Evolutionary conservation across 2,888 invertebrate species (phyloP), one percentile per base, ranked within the genome.

Genomic region (Lypha dubia): DNA sequence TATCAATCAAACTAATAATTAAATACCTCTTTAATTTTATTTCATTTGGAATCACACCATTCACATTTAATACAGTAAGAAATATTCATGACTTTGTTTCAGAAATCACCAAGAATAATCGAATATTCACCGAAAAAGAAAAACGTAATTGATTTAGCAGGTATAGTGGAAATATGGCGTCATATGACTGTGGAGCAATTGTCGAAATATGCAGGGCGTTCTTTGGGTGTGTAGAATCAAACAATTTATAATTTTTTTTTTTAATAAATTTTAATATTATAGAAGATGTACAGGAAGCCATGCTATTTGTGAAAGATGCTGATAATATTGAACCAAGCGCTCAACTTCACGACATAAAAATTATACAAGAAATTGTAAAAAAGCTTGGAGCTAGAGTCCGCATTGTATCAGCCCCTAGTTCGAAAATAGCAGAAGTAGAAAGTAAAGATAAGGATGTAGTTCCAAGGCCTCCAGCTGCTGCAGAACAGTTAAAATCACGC

Each of bases 131-230:
- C 92, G 0, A 92, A 92, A 73, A 92, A 92, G 81, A 62, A 87
- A 28, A 88, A 89, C 53, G 84, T 87, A 0, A 63, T 83, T 4
- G 81, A 83, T 15, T 79, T 86, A 20, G 71, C 86, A 58, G 89
- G 88, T 85, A 93, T 95, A 1, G 92, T 96, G 0, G 94, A 95
- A 63, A 93, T 98, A 84, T 97, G 97, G 97, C 93, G 94, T 60
- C 94, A 96, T 88, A 98, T 98, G 94, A 97, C 96, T 0, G 95
- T 97, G 0, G 89, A 91, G 32, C 95, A 98, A 88, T 91, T 98
- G 75, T 96, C 97, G 0, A 89, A 93, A 63, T 93, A 94, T 0
- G 89, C 96, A 38, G 92, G 93, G 4, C 94, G 94, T 90, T 93
- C 95, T 89, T 88, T 95, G 85, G 95, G 95, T 94, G 92, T 92